Conservation (phyloP, 2,113 vertebrate genomes). For the Dromaius novaehollandiae region DNA sequence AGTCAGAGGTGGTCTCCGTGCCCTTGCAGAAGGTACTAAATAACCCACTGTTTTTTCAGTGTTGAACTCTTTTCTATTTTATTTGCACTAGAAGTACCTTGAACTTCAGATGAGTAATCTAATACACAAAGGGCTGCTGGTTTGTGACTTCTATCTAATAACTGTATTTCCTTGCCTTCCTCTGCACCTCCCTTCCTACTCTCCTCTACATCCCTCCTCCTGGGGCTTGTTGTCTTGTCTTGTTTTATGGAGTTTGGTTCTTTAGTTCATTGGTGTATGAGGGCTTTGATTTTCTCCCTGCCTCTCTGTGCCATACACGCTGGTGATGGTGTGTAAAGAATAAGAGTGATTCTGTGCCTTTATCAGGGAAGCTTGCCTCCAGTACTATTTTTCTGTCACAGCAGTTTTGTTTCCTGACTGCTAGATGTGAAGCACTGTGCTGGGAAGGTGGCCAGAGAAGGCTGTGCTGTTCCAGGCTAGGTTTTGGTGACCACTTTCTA, state of each 20-base stretch:
- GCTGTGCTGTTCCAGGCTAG: background rate
- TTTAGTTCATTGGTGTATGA: background rate
- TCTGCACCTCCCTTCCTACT: background rate
- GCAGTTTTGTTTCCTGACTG: background rate
- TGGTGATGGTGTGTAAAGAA: background rate
- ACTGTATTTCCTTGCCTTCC: background rate
- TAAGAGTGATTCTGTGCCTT: background rate
- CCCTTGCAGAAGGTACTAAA: background rate
- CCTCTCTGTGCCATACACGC: fast-evolving
- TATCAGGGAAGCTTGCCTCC: background rate
- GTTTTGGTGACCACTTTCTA: constrained; percentile 15
- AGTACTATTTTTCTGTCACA: background rate
- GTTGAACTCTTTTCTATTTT: background rate
- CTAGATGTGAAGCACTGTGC: background rate
- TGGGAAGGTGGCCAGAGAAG: constrained; percentile 32
- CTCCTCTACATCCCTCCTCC: background rate
- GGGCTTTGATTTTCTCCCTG: background rate
- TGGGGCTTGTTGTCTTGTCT: background rate
- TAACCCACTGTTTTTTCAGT: background rate
- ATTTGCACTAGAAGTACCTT: background rate
- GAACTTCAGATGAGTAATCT: background rate
- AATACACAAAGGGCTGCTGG: background rate
- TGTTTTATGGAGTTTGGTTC: background rate
- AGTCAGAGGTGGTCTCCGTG: background rate
- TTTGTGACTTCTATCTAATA: background rate